Evolutionary conservation across 2,113 vertebrate species (phyloP).

Genomic region (Neomonachus schauinslandi): DNA sequence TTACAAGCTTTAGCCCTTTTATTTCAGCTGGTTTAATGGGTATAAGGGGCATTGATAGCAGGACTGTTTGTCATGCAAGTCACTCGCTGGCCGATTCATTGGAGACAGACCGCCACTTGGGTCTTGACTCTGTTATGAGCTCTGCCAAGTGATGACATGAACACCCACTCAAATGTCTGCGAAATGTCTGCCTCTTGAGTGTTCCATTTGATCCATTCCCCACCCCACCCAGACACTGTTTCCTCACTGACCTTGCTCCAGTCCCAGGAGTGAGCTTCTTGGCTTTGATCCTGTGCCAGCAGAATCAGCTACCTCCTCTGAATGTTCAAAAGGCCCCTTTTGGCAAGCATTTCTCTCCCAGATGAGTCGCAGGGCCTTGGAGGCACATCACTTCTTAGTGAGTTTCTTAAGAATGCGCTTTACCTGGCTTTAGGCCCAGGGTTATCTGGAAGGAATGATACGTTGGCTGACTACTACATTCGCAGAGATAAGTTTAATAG

Average conservation of each 20-base stretch:
- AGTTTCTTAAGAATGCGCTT: conserved; percentile 30
- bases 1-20: conserved; percentile 26
- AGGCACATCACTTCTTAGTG: background rate
- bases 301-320: conserved; percentile 21
- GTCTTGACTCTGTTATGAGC: conserved; percentile 62
- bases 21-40: background rate
- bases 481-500: conserved; percentile 50
- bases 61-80: conserved; percentile 45
- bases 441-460: conserved; percentile 32
- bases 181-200: conserved; percentile 53
- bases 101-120: conserved; percentile 56
- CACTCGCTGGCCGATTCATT: background rate
- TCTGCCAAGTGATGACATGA: conserved; percentile 51
- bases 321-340: background rate
- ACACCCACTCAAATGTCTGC: conserved; percentile 41
- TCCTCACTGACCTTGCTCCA: conserved; percentile 55
- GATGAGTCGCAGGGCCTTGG: background rate
- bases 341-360: conserved; percentile 40
- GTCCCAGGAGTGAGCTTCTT: conserved; percentile 13
- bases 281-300: conserved; percentile 18
- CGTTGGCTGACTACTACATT: conserved; percentile 3
- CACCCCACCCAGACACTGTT: background rate
- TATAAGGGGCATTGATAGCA: background rate
- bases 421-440: conserved; percentile 7
- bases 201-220: background rate